phyloP scores from a whole-genome alignment of 2,888 invertebrate species.

The Furcula furcula region DNA sequence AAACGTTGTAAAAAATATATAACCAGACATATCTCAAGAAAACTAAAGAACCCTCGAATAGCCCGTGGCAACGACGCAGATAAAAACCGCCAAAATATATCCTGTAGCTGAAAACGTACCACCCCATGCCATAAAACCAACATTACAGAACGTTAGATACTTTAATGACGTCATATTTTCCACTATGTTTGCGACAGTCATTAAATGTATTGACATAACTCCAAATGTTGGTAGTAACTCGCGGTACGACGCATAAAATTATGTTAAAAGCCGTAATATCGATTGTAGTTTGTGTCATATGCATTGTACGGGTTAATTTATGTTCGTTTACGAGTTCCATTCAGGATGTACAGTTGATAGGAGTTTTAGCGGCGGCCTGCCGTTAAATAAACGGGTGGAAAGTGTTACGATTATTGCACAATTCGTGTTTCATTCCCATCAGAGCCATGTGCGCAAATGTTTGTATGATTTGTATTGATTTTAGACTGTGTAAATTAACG shows the following conservation, averaged over 20 bases:
- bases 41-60: conserved; percentile 17
- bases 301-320: conserved; percentile 24
- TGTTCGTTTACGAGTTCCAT: conserved; percentile 23
- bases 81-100: conserved; percentile 23
- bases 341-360: conserved; percentile 17
- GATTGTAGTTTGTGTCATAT: conserved; percentile 15
- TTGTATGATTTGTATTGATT: no score
- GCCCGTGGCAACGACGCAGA: conserved; percentile 28
- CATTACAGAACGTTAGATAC: conserved; percentile 37
- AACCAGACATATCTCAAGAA: conserved; percentile 5
- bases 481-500: no score
- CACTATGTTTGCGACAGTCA: conserved; percentile 43
- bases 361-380: conserved; percentile 19
- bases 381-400: conserved; percentile 15
- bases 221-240: conserved; percentile 32
- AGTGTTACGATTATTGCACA: neutral
- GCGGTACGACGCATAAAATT: conserved; percentile 41
- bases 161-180: conserved; percentile 53
- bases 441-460: no score
- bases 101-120: conserved; percentile 9
- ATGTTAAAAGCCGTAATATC: conserved; percentile 29
- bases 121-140: conserved; percentile 41
- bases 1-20: no score
- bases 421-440: no score
- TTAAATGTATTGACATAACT: conserved; percentile 43